Evolutionary conservation across 2,113 vertebrate genomes (phyloP).

Genomic region (Myotis yumanensis): DNA sequence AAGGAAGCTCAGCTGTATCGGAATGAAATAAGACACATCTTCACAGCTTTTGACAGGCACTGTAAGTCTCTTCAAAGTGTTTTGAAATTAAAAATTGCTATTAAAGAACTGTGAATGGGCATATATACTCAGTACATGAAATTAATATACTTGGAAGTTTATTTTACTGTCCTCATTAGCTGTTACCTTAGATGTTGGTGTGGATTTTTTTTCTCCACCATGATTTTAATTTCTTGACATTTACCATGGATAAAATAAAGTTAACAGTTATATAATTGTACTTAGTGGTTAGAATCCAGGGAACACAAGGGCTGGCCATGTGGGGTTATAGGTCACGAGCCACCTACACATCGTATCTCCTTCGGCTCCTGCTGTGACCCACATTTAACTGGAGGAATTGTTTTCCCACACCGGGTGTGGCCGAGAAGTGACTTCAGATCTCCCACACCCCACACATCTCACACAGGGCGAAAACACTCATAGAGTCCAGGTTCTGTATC

Average conservation of each 20-base stretch:
- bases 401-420: not conserved
- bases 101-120: not conserved
- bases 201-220: not conserved
- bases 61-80: slow-evolving; percentile 63
- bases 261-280: not conserved
- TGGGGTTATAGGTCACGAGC: not conserved
- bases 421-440: not conserved
- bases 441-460: not conserved
- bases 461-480: not conserved
- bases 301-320: not conserved
- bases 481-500: not conserved
- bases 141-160: not conserved
- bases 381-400: not conserved
- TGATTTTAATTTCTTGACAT: slow-evolving; percentile 29
- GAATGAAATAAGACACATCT: slow-evolving; percentile 82
- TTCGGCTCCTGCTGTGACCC: not conserved
- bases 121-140: not conserved
- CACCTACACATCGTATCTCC: no score
- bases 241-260: not conserved
- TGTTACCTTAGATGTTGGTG: not conserved
- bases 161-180: not conserved
- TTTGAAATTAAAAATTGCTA: not conserved
- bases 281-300: not conserved
- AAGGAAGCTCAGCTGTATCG: slow-evolving; percentile 72
- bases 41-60: slow-evolving; percentile 83